A percentile compares a stretch with the other conserved stretches of the same genome.
Conservation (phyloP, 1,140 invertebrate species). For the Drosophila sucinea region DNA sequence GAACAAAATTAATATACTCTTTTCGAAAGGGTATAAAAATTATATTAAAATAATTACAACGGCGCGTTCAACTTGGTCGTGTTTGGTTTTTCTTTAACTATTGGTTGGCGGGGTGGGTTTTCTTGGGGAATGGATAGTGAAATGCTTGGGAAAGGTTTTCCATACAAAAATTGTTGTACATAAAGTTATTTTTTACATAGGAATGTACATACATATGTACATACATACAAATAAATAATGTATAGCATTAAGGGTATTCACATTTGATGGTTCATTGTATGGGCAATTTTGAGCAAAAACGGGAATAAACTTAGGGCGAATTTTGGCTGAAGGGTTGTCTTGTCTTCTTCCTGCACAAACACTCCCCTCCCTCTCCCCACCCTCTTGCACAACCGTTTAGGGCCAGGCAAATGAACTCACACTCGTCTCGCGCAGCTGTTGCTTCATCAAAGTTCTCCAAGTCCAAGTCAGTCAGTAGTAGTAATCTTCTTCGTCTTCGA, state of each 20-base stretch:
- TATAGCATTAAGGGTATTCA: conserved; percentile 11
- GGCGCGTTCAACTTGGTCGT: conserved; percentile 60
- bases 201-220: background rate
- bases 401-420: conserved; percentile 46
- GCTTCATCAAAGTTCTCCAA: conserved; percentile 26
- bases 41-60: conserved; percentile 82
- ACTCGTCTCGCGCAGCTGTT: conserved; percentile 58
- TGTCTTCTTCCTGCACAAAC: conserved; percentile 37
- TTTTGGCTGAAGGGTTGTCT: conserved; percentile 53
- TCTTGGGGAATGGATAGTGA: conserved; percentile 68
- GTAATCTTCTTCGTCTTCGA: conserved; percentile 28
- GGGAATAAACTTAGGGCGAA: conserved; percentile 47
- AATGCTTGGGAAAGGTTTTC: conserved; percentile 70
- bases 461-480: conserved; percentile 26
- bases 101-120: conserved; percentile 58
- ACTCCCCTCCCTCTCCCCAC: conserved; percentile 11
- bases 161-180: conserved; percentile 45
- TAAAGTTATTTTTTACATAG: background rate
- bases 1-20: no score
- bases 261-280: background rate
- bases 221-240: no score
- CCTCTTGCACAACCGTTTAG: background rate
- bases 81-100: conserved; percentile 15
- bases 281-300: conserved; percentile 37
- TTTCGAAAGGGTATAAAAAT: conserved; percentile 28